Evolutionary conservation across 2,888 invertebrate genomes (phyloP), one percentile per base, ranked within the genome.

Genomic region (Leptinotarsa haldemani): DNA sequence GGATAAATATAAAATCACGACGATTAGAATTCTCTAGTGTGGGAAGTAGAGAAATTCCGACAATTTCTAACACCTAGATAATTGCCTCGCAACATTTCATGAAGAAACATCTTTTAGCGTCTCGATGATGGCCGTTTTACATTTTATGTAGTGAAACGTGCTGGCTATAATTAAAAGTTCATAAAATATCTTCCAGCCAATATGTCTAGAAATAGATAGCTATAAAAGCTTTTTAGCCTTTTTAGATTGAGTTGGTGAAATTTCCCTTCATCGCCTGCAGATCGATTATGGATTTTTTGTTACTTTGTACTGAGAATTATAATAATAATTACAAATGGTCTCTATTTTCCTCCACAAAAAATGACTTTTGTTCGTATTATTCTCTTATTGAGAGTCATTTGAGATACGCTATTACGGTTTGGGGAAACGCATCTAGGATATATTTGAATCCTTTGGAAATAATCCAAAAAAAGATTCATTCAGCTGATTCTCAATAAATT

Each of bases 141-240:
- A 56, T 56, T 56, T 20, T 56, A 56, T 56, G 13, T 22, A 56
- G 56, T 56, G 25, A 56, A 56, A 25, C 56, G 56, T 56, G 56
- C 56, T 56, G 22, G 22, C 20, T 56, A 56, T 56, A 56, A 56
- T 56, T 56, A 56, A 56, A 56, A 56, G 56, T 56, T 56, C 56
- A 56, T 56, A 56, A 56, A 56, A 56, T 56, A 56, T 56, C 56
- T 56, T 56, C 56, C 13, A 56, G 56, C 56, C 56, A 56, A 56
- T 56, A 15, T 22, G 56, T 13, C 22, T 56, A 15, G 56, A 56
- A 56, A 56, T 56, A 56, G 56, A 56, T 56, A 22, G 56, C 25
- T 56, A 56, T 56, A 56, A 56, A 56, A 22, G 20, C 15, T 22
- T 56, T 56, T 56, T 25, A 56, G 20, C 56, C 56, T 56, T 22